Base-by-base conservation (phyloP, 2,113 vertebrate species). In the Clinocottus analis region DNA sequence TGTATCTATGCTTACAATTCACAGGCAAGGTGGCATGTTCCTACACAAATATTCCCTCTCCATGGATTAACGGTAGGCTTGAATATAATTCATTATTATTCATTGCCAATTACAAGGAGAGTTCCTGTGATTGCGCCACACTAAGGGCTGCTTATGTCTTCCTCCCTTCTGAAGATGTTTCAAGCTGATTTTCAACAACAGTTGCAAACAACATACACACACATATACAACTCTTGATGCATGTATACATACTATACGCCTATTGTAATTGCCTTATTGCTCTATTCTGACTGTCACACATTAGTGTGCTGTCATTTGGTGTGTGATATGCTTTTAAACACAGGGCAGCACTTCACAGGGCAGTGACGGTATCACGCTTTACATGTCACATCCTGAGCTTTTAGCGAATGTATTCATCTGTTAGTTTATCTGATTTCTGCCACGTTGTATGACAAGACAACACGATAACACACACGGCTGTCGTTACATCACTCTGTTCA, bases 61-160 rank as follows among this genome's bases (percentile, higher is more conserved):
- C 2, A 14, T 55, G 76, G 60, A 73, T 56, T 2, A 19, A 7
- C 55, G 56, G 35, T 62, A 14, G 45, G 33, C n/a, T 79, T 61
- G 53, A 72, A 60, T 75, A 87, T 84, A 69, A 84, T 84, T 77
- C 55, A 82, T 51, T 33, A 82, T 84, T 72, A 84, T 89, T 82
- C 56, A 82, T 61, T 23, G 19, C 63, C 63, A 87, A 75, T 82
- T 82, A 83, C 25, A 19, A 23, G 66, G 60, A 75, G 29, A 39
- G 67, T 61, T 43, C 29, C 49, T 29, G 35, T 78, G 74, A 79
- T 79, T 76, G 47, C 16, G 3, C 47, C 73, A 59, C 4, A 31
- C 62, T 74, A 62, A 37, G 77, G 19, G 27, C 39, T 78, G 55
- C 75, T 74, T 51, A 56, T 47, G 13, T n/a, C 49, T 23, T 39